These are phyloP conservation scores for Gastrophryne carolinensis DNA, from an alignment of 2,797 vertebrate species.

Conservation along the genomic window DNA sequence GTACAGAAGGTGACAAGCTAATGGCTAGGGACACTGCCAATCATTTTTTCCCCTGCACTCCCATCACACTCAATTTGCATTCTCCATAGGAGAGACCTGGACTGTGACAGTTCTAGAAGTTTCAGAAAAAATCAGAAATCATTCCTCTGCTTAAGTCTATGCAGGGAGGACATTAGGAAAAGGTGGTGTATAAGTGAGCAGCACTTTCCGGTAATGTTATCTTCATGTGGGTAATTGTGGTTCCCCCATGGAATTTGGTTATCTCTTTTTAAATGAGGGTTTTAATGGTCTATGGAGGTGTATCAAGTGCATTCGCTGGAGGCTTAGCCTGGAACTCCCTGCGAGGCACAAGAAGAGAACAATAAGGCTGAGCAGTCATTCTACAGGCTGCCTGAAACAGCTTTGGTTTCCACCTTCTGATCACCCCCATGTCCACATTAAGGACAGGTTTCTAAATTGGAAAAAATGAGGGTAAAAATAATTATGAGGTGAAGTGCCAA, in stretches of 20 bases:
- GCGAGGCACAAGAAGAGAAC: constrained; percentile 17
- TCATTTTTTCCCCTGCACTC: neutral
- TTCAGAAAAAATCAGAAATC: neutral
- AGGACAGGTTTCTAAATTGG: constrained; percentile 32
- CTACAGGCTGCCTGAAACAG: neutral
- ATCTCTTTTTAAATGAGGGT: constrained; percentile 37
- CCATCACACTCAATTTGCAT: neutral
- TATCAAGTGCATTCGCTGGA: constrained; percentile 26
- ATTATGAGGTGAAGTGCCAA: too few relatives aligned
- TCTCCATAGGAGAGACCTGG: neutral
- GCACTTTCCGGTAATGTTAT: constrained; percentile 1
- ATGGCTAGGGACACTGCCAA: neutral
- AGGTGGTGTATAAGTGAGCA: neutral
- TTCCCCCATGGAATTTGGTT: constrained; percentile 27
- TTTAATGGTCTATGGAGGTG: constrained; percentile 34
- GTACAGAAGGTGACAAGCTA: neutral
- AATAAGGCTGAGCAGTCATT: neutral
- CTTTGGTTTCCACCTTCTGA: constrained; percentile 2
- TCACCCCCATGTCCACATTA: constrained; percentile 12
- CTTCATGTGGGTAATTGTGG: neutral
- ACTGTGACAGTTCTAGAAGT: neutral
- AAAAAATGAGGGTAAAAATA: constrained; percentile 9
- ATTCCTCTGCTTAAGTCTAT: neutral
- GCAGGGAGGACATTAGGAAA: neutral
- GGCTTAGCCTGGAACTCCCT: constrained; percentile 26